A percentile compares a stretch with the other conserved stretches of the same genome.
Conservation (phyloP, 2,888 invertebrate genomes). For the Cryptosula pallasiana region DNA sequence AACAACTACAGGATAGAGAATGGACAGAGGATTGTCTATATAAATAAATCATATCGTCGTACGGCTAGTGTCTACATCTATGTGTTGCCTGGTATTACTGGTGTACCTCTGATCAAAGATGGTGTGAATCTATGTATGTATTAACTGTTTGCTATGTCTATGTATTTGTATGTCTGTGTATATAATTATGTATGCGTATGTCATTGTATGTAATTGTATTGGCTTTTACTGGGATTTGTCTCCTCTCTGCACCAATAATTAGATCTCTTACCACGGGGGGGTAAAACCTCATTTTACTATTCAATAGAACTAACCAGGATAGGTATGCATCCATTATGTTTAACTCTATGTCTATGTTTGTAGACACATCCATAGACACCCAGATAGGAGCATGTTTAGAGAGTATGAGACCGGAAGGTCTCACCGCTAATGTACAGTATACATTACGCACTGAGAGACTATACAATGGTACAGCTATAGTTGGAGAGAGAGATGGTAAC, state of each 20-base stretch:
- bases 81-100: neutral
- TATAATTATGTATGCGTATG: no score
- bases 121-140: constrained; percentile 5
- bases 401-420: neutral
- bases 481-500: neutral
- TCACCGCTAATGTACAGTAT: neutral
- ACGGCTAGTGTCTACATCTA: neutral
- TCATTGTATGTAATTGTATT: no score
- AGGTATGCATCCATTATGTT: no score
- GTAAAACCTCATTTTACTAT: no score
- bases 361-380: constrained; percentile 5
- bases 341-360: no score
- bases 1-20: constrained; percentile 3
- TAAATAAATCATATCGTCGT: neutral
- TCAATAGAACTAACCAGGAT: no score
- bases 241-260: no score
- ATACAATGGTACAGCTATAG: neutral
- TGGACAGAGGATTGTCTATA: neutral
- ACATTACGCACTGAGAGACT: neutral
- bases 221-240: no score
- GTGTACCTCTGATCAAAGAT: neutral
- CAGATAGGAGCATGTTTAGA: constrained; percentile 7
- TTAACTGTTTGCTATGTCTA: no score
- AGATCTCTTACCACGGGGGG: no score
- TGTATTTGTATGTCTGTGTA: no score